These are phyloP conservation scores for Carcharodon carcharias DNA, from an alignment of 2,797 vertebrate species.

Conservation along the genomic window DNA sequence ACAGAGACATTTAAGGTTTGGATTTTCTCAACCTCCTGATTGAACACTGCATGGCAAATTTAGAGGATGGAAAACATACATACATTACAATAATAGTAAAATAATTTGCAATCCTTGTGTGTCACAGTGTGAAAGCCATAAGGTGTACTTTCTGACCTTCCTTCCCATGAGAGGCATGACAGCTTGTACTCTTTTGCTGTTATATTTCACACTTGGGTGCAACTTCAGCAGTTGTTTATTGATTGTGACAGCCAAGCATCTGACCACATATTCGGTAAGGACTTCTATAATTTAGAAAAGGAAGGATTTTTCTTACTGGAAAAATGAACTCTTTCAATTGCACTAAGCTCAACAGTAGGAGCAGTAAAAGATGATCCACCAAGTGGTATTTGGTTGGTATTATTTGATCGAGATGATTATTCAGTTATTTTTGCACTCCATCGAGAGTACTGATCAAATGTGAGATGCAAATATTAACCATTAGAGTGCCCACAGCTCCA, in stretches of 20 bases:
- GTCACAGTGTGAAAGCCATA: neutral
- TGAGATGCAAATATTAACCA: neutral
- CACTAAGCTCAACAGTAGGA: no score
- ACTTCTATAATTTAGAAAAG: neutral
- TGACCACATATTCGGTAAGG: neutral
- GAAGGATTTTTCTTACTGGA: neutral
- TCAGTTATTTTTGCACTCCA: neutral
- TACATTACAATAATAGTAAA: neutral
- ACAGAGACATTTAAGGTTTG: neutral
- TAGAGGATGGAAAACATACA: neutral
- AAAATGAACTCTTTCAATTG: neutral
- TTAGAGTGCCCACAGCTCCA: neutral
- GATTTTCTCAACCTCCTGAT: neutral
- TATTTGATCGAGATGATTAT: neutral
- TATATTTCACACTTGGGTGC: constrained; percentile 24
- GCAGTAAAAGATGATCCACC: neutral
- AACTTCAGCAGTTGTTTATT: constrained; percentile 26
- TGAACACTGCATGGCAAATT: neutral
- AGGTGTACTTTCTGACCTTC: neutral
- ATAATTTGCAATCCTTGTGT: neutral
- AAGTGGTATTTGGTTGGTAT: neutral
- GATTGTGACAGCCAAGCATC: constrained; percentile 26
- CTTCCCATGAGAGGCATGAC: constrained; percentile 4
- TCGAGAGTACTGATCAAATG: neutral
- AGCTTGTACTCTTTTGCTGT: constrained; percentile 14